phyloP scores from a whole-genome alignment of 1,140 invertebrate species.

The Zaprionus africanus region DNA sequence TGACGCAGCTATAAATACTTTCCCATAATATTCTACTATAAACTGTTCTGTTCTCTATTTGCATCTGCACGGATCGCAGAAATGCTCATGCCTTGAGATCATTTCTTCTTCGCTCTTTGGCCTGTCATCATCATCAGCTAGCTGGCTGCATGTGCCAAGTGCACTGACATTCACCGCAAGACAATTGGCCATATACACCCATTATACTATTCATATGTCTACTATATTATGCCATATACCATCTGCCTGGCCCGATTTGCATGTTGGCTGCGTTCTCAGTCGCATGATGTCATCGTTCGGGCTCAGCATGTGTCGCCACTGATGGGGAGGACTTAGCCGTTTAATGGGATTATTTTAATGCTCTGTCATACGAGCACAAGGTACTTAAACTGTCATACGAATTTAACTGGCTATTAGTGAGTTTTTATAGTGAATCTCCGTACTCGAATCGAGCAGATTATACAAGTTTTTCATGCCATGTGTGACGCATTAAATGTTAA shows the following conservation, averaged over 20 bases:
- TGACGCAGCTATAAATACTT: slow-evolving; percentile 34
- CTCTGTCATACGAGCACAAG: slow-evolving; percentile 41
- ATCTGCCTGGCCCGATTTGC: slow-evolving; percentile 62
- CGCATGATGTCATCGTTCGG: slow-evolving; percentile 69
- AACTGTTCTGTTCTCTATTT: slow-evolving; percentile 21
- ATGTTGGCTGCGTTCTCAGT: slow-evolving; percentile 41
- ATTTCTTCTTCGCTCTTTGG: slow-evolving; percentile 28
- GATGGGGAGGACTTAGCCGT: slow-evolving; percentile 38
- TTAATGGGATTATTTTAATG: slow-evolving; percentile 59
- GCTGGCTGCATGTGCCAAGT: slow-evolving; percentile 60
- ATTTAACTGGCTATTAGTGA: slow-evolving; percentile 10
- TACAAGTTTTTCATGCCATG: background rate
- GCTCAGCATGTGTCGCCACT: slow-evolving; percentile 18
- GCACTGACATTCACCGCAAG: slow-evolving; percentile 62
- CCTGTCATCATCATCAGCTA: slow-evolving; percentile 36
- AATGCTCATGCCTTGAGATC: slow-evolving; percentile 72
- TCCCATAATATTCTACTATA: slow-evolving; percentile 18
- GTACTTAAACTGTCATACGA: slow-evolving; percentile 41
- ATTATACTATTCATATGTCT: background rate
- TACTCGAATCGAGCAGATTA: background rate
- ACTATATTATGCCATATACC: slow-evolving; percentile 10
- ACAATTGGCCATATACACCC: slow-evolving; percentile 61
- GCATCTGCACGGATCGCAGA: slow-evolving; percentile 32
- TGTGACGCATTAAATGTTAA: background rate
- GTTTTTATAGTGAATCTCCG: background rate